A percentile compares a stretch with the other conserved stretches of the same genome.
Conservation (phyloP, 2,797 vertebrate species). For the Alca torda region DNA sequence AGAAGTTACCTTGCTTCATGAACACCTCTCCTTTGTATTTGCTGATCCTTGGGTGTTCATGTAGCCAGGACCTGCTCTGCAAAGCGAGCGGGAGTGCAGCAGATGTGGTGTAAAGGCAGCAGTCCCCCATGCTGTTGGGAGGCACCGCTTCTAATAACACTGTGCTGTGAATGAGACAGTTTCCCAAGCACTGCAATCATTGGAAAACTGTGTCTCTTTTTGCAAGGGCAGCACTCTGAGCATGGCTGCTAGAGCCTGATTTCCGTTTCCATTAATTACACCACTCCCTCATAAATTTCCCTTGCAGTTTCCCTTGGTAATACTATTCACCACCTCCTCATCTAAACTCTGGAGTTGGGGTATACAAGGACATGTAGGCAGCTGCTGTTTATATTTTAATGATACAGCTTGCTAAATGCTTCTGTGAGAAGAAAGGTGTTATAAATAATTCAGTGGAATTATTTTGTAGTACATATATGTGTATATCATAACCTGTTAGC, state of each 20-base stretch:
- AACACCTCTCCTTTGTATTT: neutral
- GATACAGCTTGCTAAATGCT: neutral
- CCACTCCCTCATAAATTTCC: neutral
- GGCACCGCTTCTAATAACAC: neutral
- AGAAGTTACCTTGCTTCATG: neutral
- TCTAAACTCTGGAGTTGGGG: neutral
- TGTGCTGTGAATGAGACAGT: neutral
- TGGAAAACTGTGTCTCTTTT: neutral
- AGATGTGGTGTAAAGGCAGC: neutral
- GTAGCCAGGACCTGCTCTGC: neutral
- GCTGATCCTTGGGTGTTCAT: neutral
- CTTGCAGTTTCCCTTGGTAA: neutral
- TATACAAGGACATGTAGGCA: neutral
- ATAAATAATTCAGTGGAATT: neutral
- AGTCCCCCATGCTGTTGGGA: neutral
- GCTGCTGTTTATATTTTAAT: conserved; percentile 1
- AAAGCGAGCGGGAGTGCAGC: neutral
- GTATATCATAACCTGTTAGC: neutral
- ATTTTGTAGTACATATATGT: neutral
- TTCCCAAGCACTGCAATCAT: fast-evolving
- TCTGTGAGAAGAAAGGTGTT: neutral
- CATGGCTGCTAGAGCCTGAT: fast-evolving
- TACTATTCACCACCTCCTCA: neutral
- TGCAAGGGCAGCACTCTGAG: neutral
- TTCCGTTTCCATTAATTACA: neutral